A percentile compares a stretch with the other conserved stretches of the same genome.
Evolutionary conservation across 2,797 vertebrate species (phyloP).

Genomic region (Tokudaia tokunoshimensis): DNA sequence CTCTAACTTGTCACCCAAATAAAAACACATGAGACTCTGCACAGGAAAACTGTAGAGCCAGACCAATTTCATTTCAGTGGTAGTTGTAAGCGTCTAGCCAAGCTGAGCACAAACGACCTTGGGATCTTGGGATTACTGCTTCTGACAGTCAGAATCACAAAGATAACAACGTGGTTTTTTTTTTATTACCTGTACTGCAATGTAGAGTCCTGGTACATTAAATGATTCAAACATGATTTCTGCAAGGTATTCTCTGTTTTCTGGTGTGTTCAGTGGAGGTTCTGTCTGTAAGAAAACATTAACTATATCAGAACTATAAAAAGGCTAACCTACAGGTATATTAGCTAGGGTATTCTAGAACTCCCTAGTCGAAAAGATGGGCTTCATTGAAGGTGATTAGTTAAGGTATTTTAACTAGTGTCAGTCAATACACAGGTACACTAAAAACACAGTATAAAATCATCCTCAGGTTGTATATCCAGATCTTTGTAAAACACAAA

Average conservation of each 20-base stretch:
- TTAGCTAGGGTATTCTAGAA: background rate
- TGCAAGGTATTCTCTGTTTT: conserved; percentile 96
- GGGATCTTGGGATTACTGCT: background rate
- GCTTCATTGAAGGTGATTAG: background rate
- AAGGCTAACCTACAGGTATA: background rate
- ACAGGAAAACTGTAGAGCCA: background rate
- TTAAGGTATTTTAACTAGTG: background rate
- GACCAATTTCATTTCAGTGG: background rate
- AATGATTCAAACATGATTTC: conserved; percentile 98
- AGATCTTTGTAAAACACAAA: background rate
- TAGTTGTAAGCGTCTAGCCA: rapidly evolving
- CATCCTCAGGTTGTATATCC: background rate
- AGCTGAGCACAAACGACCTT: background rate
- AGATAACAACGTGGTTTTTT: background rate
- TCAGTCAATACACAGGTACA: background rate
- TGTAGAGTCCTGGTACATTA: conserved; percentile 92
- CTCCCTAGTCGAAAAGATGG: background rate
- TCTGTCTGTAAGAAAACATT: conserved; percentile 91
- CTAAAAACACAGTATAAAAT: background rate
- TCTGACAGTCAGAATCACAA: background rate
- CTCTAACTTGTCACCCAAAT: background rate
- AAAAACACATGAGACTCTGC: background rate
- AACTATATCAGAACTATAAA: background rate
- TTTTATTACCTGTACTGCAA: conserved; percentile 91
- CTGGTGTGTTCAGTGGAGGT: conserved; percentile 96